A percentile compares a stretch with the other conserved stretches of the same genome.
Evolutionary conservation across 2,113 vertebrate species (phyloP).

Genomic region (Orthochromis malagaraziensis): DNA sequence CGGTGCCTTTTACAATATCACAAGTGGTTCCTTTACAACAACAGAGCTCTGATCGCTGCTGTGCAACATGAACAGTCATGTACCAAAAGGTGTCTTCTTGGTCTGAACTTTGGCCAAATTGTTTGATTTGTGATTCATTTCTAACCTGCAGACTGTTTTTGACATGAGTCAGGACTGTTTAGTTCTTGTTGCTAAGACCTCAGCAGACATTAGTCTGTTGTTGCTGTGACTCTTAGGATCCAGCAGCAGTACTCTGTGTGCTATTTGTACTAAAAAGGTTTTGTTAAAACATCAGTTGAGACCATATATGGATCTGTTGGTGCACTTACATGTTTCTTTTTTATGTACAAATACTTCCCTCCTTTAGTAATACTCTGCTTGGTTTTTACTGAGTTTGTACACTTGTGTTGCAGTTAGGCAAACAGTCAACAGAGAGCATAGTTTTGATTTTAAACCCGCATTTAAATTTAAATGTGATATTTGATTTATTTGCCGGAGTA

Average conservation of each 20-base stretch:
- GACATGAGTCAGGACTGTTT: background rate
- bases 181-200: background rate
- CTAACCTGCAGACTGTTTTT: background rate
- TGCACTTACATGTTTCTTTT: background rate
- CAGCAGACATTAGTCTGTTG: background rate
- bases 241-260: background rate
- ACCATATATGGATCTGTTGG: background rate
- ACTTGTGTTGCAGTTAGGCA: background rate
- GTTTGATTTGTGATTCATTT: background rate
- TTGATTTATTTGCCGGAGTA: background rate
- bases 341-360: background rate
- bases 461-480: background rate
- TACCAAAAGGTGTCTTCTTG: background rate
- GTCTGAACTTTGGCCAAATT: fast-evolving
- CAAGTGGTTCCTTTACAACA: background rate
- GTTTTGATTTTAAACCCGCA: background rate
- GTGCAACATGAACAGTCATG: background rate
- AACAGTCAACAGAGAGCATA: background rate
- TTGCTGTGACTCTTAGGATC: background rate
- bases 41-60: background rate
- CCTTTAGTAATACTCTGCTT: background rate
- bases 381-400: background rate
- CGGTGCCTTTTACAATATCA: background rate
- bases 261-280: background rate
- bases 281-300: background rate